Base-by-base conservation (phyloP, 2,888 invertebrate genomes). In the Fragum sueziense region DNA sequence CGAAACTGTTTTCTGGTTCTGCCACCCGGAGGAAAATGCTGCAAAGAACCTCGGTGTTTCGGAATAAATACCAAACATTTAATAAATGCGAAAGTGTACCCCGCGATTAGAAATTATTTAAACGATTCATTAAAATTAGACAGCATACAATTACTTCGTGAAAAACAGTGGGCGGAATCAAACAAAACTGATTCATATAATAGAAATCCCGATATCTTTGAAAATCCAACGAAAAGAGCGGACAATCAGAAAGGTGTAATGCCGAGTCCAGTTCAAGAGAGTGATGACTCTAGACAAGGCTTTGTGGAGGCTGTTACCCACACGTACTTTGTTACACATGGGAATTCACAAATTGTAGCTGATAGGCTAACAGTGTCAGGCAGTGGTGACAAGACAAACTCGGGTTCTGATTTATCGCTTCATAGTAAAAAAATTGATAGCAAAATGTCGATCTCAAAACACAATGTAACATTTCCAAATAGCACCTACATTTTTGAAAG, bases 1-100 rank as follows among this genome's bases (percentile, higher is more conserved):
- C 31, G 11, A 25, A 76, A 76, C 9, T 80, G 79, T 73, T 33
- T 65, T 17, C 33, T 80, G 41, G 33, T 51, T 0, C 41, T 75
- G 22, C 79, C 79, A 6, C 41, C 29, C 33, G 72, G 76, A 1
- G 76, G 72, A 20, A 69, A 75, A 33, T 80, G 79, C 61, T 80
- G 79, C 20, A 59, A 72, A 25, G 72, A 76, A 20, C 75, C 72
- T 0, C 72, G 72, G n/a, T 80, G 79, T 41, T 22, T 41, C 17
- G 41, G 22, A n/a, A n/a, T 61, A 31, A 61, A 25, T 2, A 54
- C 4, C 47, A 47, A 47, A 17, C 47, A 27, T 29, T 14, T 7
- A 7, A 27, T 14, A 25, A 54, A n/a, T n/a, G n/a, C 54, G 27
- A 3, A 25, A 57, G 20, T 4, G 17, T 57, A 29, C 27, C 0